Evolutionary conservation across 2,797 vertebrate genomes (phyloP).

Genomic region (Melanotaenia parkinsoni): DNA sequence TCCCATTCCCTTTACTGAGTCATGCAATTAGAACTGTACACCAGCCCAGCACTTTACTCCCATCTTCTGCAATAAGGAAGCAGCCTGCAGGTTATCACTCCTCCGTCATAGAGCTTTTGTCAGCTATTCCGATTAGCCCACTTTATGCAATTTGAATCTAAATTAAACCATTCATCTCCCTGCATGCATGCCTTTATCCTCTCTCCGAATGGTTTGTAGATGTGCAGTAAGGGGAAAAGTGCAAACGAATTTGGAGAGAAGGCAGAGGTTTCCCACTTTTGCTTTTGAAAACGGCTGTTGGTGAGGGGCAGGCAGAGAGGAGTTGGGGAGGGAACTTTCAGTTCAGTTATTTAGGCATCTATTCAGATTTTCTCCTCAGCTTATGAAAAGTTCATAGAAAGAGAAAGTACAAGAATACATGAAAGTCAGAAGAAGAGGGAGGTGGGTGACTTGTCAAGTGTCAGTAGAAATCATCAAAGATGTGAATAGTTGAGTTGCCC

Average conservation of each 20-base stretch:
- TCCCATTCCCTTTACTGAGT: constrained; percentile 64
- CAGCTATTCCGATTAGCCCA: constrained; percentile 79
- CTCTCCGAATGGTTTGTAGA: constrained; percentile 61
- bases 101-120: constrained; percentile 74
- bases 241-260: constrained; percentile 51
- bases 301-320: constrained; percentile 19
- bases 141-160: constrained; percentile 79
- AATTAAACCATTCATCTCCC: constrained; percentile 80
- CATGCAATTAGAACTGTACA: constrained; percentile 77
- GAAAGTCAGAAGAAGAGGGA: constrained; percentile 43
- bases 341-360: constrained; percentile 51
- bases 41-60: constrained; percentile 61
- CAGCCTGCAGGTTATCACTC: constrained; percentile 78
- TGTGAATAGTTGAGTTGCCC: constrained; percentile 48
- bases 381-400: constrained; percentile 55
- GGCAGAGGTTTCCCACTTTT: constrained; percentile 71
- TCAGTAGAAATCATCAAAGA: constrained; percentile 53
- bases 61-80: constrained; percentile 71
- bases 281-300: constrained; percentile 48
- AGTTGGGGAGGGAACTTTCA: constrained; percentile 32
- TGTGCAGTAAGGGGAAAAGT: constrained; percentile 40
- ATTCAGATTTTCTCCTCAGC: constrained; percentile 51
- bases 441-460: constrained; percentile 49
- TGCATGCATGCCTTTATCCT: constrained; percentile 59
- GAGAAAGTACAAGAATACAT: constrained; percentile 39